Conservation (phyloP, 2,888 invertebrate genomes). For the Agrochola circellaris region DNA sequence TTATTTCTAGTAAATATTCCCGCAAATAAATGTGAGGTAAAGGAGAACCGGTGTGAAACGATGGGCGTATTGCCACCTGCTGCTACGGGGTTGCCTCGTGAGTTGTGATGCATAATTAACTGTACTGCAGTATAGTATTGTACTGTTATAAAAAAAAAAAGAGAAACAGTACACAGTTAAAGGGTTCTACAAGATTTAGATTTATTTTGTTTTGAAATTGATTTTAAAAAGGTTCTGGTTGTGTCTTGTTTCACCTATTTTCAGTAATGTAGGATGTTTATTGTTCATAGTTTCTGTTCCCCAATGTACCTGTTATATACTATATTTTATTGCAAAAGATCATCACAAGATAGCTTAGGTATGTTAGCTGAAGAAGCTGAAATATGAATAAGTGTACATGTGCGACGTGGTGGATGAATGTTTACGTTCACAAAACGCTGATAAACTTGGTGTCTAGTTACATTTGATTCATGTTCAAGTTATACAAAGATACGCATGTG, state of each 20-base stretch:
- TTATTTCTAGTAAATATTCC: slow-evolving; percentile 18
- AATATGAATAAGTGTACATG: slow-evolving; percentile 36
- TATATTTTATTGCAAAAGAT: slow-evolving; percentile 2
- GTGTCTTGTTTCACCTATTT: background rate
- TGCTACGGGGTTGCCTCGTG: slow-evolving; percentile 16
- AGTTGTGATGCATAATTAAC: slow-evolving; percentile 9
- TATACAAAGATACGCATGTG: slow-evolving; percentile 25
- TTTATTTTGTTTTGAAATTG: background rate
- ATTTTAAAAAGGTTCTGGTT: background rate
- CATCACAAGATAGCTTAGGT: slow-evolving; percentile 30
- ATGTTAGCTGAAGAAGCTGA: slow-evolving; percentile 36
- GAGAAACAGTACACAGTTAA: background rate
- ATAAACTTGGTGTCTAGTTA: slow-evolving; percentile 50
- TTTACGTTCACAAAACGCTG: slow-evolving; percentile 37
- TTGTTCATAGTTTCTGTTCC: background rate
- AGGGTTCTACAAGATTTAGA: background rate
- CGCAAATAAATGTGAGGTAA: slow-evolving; percentile 36
- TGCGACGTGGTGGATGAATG: slow-evolving; percentile 14
- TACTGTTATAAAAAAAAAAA: background rate
- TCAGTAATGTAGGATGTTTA: background rate
- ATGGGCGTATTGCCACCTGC: slow-evolving; percentile 49
- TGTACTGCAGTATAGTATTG: slow-evolving; percentile 1
- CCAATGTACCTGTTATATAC: background rate
- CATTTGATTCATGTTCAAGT: slow-evolving; percentile 52
- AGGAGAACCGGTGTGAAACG: slow-evolving; percentile 37